These are phyloP conservation scores for Brachyptera putata DNA, from an alignment of 2,888 invertebrate species.

Conservation along the genomic window DNA sequence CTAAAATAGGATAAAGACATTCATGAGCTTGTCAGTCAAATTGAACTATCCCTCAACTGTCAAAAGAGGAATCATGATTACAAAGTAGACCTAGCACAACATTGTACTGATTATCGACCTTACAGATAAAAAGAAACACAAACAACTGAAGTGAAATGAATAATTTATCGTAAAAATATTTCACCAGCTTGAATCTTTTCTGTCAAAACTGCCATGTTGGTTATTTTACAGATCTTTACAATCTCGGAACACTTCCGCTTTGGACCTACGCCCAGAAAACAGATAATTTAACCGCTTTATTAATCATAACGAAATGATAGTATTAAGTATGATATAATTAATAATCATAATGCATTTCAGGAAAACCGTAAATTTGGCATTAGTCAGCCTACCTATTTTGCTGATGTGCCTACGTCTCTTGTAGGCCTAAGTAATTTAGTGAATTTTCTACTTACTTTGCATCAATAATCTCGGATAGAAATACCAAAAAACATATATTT, in stretches of 20 bases:
- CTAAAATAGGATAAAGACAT: too few relatives aligned
- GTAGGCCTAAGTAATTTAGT: background rate
- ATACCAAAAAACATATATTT: background rate
- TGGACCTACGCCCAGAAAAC: conserved; percentile 33
- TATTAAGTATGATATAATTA: background rate
- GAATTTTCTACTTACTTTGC: background rate
- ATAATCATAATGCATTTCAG: background rate
- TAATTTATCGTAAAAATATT: conserved; percentile 10
- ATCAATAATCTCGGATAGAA: background rate
- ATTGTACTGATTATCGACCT: too few relatives aligned
- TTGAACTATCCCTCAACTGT: too few relatives aligned
- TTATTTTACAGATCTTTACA: conserved; percentile 28
- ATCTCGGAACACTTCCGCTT: conserved; percentile 33
- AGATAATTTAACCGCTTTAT: background rate
- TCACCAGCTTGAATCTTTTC: conserved; percentile 19
- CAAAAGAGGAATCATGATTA: too few relatives aligned
- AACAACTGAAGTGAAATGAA: too few relatives aligned
- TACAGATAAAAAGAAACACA: too few relatives aligned
- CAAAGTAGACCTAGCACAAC: too few relatives aligned
- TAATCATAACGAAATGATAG: background rate
- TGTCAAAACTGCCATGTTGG: conserved; percentile 37
- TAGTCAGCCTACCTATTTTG: conserved; percentile 9
- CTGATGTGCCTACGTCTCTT: background rate
- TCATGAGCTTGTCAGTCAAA: too few relatives aligned
- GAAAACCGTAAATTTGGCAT: background rate